Conservation (phyloP, 1,140 invertebrate genomes). For the Palaemon carinicauda region DNA sequence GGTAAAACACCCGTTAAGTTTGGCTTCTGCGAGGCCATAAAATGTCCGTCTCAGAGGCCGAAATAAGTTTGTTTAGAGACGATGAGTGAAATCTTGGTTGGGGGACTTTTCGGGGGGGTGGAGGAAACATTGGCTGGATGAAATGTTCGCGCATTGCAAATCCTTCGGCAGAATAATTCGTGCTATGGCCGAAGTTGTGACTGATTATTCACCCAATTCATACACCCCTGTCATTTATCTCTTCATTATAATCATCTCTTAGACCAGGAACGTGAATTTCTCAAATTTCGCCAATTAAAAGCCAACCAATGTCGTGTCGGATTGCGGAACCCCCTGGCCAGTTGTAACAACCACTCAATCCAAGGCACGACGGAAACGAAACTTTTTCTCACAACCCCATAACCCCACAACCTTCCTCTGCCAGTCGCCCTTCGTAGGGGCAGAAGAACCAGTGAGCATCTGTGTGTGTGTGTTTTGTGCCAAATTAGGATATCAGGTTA, state of each 20-base stretch:
- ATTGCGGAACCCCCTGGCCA: slow-evolving; percentile 19
- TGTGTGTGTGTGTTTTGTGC: too few relatives aligned
- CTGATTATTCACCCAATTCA: too few relatives aligned
- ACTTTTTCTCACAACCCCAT: not conserved
- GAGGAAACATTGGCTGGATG: slow-evolving; percentile 18
- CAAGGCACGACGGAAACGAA: not conserved
- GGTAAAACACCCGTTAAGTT: not conserved
- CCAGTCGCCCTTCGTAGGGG: too few relatives aligned
- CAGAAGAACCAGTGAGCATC: too few relatives aligned
- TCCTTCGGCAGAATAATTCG: not conserved
- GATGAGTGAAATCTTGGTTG: slow-evolving; percentile 11
- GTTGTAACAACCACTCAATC: not conserved
- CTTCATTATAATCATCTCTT: not conserved
- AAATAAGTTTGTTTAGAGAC: not conserved
- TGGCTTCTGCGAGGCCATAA: not conserved
- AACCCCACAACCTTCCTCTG: not conserved
- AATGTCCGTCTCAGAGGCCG: too few relatives aligned
- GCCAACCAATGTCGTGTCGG: slow-evolving; percentile 14
- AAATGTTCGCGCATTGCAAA: slow-evolving; percentile 30
- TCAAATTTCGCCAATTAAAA: not conserved
- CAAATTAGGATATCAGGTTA: too few relatives aligned
- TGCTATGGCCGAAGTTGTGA: too few relatives aligned
- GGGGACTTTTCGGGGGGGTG: not conserved
- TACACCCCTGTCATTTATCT: too few relatives aligned
- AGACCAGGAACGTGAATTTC: not conserved